Evolutionary conservation across 1,140 invertebrate genomes (phyloP).

Genomic region (Drosophila miranda): DNA sequence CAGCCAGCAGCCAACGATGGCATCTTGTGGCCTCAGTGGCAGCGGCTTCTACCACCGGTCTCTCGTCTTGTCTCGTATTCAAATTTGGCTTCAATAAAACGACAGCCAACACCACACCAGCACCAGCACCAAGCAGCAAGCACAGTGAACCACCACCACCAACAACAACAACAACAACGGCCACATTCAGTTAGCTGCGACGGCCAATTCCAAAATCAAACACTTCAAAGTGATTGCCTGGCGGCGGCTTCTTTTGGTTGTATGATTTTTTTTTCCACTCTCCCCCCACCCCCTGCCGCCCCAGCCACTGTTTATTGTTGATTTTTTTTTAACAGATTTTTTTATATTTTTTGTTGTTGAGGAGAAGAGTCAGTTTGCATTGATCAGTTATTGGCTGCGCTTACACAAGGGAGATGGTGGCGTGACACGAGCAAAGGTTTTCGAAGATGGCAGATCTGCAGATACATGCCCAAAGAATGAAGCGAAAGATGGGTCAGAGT

Average conservation of each 20-base stretch:
- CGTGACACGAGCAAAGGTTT: slow-evolving; percentile 44
- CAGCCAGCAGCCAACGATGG: slow-evolving; percentile 11
- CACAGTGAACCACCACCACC: slow-evolving; percentile 16
- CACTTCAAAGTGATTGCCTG: slow-evolving; percentile 74
- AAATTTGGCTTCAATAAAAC: slow-evolving; percentile 81
- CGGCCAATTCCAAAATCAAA: slow-evolving; percentile 79
- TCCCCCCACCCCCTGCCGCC: background rate
- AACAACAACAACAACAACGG: slow-evolving; percentile 22
- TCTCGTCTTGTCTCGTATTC: slow-evolving; percentile 69
- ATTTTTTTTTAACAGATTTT: slow-evolving; percentile 25
- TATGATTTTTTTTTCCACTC: slow-evolving; percentile 17
- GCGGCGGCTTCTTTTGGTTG: slow-evolving; percentile 72
- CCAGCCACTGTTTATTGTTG: slow-evolving; percentile 23
- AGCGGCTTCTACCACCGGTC: slow-evolving; percentile 32
- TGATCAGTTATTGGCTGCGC: slow-evolving; percentile 72
- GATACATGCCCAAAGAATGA: no score
- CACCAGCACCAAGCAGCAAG: slow-evolving; percentile 40
- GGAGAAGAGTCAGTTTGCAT: slow-evolving; percentile 72
- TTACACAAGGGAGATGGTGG: slow-evolving; percentile 34
- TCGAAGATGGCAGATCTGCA: no score
- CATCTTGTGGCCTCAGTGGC: slow-evolving; percentile 25
- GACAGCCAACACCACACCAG: slow-evolving; percentile 73
- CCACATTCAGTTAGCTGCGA: slow-evolving; percentile 51
- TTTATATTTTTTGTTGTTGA: slow-evolving; percentile 40
- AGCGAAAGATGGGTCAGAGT: no score